A percentile compares a stretch with the other conserved stretches of the same genome.
Evolutionary conservation across 2,113 vertebrate species (phyloP).

Genomic region (Percina caprodes): DNA sequence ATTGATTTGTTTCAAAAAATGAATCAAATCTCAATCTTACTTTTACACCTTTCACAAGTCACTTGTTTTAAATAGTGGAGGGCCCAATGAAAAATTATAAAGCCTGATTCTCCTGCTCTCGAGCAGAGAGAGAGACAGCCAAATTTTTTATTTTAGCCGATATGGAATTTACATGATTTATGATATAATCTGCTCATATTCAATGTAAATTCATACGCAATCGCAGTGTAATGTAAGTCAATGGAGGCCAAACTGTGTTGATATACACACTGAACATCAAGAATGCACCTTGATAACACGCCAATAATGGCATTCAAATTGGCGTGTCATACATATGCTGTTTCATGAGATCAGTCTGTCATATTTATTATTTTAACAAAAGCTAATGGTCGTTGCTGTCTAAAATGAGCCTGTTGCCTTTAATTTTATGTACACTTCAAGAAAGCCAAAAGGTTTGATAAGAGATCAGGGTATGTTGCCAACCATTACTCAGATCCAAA

Average conservation of each 20-base stretch:
- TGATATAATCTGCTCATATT: background rate
- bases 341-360: too few relatives aligned
- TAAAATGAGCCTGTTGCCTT: background rate
- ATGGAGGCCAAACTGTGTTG: too few relatives aligned
- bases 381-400: background rate
- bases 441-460: background rate
- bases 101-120: background rate
- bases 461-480: background rate
- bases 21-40: background rate
- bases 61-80: background rate
- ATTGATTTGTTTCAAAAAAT: background rate
- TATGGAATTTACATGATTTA: background rate
- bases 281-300: too few relatives aligned
- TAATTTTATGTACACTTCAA: background rate
- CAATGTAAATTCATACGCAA: too few relatives aligned
- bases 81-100: background rate
- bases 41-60: background rate
- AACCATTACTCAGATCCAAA: background rate
- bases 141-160: background rate
- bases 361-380: background rate
- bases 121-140: background rate
- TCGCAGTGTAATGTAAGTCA: too few relatives aligned
- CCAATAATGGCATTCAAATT: too few relatives aligned
- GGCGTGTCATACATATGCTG: too few relatives aligned
- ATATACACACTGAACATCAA: too few relatives aligned